Evolutionary conservation across 2,888 invertebrate species (phyloP).

Genomic region (Palloptera scutellata): DNA sequence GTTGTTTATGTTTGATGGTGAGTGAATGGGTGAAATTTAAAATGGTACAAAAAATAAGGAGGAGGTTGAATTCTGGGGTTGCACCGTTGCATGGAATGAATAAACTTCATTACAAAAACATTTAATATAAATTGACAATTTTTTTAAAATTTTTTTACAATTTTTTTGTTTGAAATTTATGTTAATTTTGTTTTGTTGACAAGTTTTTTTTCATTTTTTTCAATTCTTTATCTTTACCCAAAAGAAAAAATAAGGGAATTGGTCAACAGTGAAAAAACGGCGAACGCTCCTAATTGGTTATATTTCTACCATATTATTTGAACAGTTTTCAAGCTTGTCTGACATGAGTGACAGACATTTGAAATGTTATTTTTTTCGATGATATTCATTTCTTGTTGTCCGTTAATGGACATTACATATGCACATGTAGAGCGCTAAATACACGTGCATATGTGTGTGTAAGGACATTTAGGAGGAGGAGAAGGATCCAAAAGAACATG

Average conservation of each 20-base stretch:
- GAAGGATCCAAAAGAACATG: not conserved
- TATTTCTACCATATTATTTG: not conserved
- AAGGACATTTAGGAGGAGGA: not conserved
- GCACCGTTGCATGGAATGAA: no score
- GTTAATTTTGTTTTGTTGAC: not conserved
- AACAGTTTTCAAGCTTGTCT: constrained; percentile 31
- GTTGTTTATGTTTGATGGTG: constrained; percentile 28
- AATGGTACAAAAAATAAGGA: constrained; percentile 18
- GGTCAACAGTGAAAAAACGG: no score
- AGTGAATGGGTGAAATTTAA: not conserved
- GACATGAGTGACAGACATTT: constrained; percentile 38
- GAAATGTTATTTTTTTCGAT: constrained; percentile 21
- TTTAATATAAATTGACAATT: no score
- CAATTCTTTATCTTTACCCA: not conserved
- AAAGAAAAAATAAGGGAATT: no score
- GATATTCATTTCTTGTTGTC: constrained; percentile 25
- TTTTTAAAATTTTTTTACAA: not conserved
- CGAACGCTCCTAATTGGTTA: no score
- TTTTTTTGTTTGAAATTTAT: not conserved
- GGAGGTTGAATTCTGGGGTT: no score
- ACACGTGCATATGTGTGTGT: constrained; percentile 35
- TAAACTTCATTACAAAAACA: no score
- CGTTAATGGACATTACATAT: constrained; percentile 37
- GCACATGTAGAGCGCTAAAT: constrained; percentile 16
- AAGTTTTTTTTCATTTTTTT: not conserved